Base-by-base conservation (phyloP, 1,140 invertebrate species). In the Lasioglossum baleicum region DNA sequence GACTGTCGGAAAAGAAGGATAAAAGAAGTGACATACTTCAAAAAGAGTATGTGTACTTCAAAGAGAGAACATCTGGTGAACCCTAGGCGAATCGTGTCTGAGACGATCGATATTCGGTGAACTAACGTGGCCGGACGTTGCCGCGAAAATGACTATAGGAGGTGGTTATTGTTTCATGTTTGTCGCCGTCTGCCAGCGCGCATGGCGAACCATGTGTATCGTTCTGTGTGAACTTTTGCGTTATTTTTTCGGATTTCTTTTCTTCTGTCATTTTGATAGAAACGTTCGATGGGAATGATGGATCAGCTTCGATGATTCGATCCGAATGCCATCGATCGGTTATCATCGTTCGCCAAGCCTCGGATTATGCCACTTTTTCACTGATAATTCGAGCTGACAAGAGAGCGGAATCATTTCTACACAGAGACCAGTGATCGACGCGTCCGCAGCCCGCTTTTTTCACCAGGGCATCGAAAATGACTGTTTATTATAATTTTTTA, bases 111-210 rank as follows among this genome's bases (percentile, higher is more conserved):
- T 70, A 51, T 15, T 11, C 44, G 10, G 13, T 26, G 35, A 48
- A 65, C 8, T 71, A 77, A 71, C 26, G n/a, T 17, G 60, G 42
- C 10, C 60, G 48, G 44, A 31, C n/a, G 8, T 72, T 15, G 26
- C n/a, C 48, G 53, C 60, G 58, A 58, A 58, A 73, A 66, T 73
- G 35, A 56, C 48, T 53, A 7, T 7, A 64, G 64, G 22, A 20
- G 17, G n/a, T 73, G 61, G 22, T 73, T 79, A 73, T 48, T 74
- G 15, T 80, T 76, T 77, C 42, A 65, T 66, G 58, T 20, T n/a
- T 70, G 26, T 70, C 40, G 26, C 31, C 31, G 66, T 80, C 77
- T 74, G 73, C 69, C 79, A 81, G 78, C 78, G 78, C 72, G 51
- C 22, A 26, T 11, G 8, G 13, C 44, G 58, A 64, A 58, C 17